Evolutionary conservation across 53 echinoderm and acorn worm species (phyloP).

Genomic region (Holothuria leucospilota): DNA sequence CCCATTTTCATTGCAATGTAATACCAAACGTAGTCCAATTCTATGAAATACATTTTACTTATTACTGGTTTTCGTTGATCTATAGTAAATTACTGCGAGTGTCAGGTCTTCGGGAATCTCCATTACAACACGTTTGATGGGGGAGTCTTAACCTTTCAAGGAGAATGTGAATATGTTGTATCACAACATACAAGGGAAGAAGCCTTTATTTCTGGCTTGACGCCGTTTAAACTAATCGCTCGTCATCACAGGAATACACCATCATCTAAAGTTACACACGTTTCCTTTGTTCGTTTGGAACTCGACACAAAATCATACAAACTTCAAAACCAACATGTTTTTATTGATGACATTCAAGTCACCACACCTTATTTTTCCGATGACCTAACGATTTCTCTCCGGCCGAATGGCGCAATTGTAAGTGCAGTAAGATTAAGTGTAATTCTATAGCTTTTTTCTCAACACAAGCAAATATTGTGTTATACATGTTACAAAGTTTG

Average conservation of each 20-base stretch:
- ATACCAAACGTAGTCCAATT: too few relatives aligned
- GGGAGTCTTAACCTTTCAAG: conserved; percentile 11
- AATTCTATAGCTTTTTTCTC: too few relatives aligned
- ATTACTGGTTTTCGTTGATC: too few relatives aligned
- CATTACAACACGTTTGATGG: conserved; percentile 26
- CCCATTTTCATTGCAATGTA: too few relatives aligned
- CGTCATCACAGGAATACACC: conserved; percentile 1
- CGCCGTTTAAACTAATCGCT: not conserved
- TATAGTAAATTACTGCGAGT: conserved; percentile 22
- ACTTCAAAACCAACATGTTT: not conserved
- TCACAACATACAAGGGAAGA: not conserved
- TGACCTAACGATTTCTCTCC: not conserved
- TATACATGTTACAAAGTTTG: too few relatives aligned
- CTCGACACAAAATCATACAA: not conserved
- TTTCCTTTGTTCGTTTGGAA: not conserved
- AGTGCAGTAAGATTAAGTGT: not conserved
- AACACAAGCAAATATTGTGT: too few relatives aligned
- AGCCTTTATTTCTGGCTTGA: not conserved
- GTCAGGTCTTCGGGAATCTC: conserved; percentile 10
- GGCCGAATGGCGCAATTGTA: conserved; percentile 1
- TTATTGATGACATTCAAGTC: not conserved
- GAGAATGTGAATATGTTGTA: conserved; percentile 9
- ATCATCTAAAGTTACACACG: not conserved
- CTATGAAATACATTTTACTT: too few relatives aligned
- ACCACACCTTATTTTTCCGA: not conserved